These are phyloP conservation scores for Chroicocephalus ridibundus DNA, from an alignment of 2,113 vertebrate genomes.

Conservation along the genomic window DNA sequence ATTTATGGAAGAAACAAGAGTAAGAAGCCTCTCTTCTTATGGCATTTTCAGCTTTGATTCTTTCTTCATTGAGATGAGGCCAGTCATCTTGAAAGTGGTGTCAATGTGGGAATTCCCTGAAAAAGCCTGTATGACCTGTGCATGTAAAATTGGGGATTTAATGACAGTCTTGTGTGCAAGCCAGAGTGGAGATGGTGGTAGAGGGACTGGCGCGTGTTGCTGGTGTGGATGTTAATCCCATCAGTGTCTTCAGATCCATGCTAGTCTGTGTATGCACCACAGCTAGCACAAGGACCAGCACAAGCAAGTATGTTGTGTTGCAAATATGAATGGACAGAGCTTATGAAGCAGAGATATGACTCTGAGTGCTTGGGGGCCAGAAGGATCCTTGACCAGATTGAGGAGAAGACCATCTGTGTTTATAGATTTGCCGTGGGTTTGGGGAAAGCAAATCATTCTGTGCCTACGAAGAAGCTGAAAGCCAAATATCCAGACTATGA, in stretches of 20 bases:
- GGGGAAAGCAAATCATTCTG: not conserved
- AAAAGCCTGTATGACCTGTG: not conserved
- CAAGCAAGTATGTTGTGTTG: not conserved
- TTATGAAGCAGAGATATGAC: not conserved
- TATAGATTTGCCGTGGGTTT: conserved; percentile 64
- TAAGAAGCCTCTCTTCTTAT: not conserved
- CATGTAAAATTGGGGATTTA: not conserved
- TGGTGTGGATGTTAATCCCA: not conserved
- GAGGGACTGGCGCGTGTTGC: rapidly evolving
- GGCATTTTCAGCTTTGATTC: not conserved
- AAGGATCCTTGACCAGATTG: conserved; percentile 77
- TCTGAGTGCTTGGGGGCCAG: conserved; percentile 80
- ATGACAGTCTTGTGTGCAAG: not conserved
- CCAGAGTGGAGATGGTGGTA: not conserved
- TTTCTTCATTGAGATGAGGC: not conserved
- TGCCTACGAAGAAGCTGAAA: not conserved
- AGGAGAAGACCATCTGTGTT: conserved; percentile 79
- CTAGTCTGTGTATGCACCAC: not conserved
- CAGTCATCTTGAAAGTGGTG: not conserved
- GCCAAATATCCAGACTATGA: not conserved
- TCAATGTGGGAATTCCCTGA: not conserved
- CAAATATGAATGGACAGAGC: not conserved
- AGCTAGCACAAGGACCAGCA: not conserved
- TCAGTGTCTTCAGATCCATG: not conserved
- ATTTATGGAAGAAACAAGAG: not conserved